phyloP scores from a whole-genome alignment of 2,888 invertebrate species.

The Mythimna loreyi region DNA sequence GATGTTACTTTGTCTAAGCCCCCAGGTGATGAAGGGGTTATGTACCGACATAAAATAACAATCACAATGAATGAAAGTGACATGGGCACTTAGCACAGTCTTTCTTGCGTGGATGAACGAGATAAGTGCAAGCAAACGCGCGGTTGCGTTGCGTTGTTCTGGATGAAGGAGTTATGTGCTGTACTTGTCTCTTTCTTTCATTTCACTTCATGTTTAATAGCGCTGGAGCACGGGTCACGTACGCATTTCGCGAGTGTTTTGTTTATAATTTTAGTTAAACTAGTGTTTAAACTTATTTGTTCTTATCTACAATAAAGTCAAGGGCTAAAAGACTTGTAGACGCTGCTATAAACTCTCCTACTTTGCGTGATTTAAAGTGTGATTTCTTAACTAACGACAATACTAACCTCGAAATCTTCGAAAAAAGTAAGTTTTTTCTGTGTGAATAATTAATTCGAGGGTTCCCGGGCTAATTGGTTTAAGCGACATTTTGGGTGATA shows the following conservation, averaged over 20 bases:
- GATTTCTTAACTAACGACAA: conserved; percentile 19
- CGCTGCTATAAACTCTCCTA: conserved; percentile 30
- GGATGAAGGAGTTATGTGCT: conserved; percentile 9
- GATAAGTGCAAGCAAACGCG: conserved; percentile 17
- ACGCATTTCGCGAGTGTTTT: conserved; percentile 1
- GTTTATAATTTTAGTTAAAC: conserved; percentile 14
- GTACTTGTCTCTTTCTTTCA: conserved; percentile 11
- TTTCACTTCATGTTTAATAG: conserved; percentile 5
- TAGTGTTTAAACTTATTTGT: conserved; percentile 20
- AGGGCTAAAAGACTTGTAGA: conserved; percentile 32
- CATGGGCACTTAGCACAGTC: conserved; percentile 16
- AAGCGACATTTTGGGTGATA: no score
- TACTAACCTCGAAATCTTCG: conserved; percentile 4
- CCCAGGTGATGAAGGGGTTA: background rate
- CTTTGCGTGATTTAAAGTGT: conserved; percentile 29
- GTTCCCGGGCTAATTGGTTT: no score
- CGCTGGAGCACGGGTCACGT: background rate
- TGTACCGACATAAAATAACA: conserved; percentile 4
- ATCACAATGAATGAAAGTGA: conserved; percentile 14
- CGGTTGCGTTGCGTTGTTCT: conserved; percentile 9
- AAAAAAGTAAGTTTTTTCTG: conserved; percentile 44
- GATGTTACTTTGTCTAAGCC: no score
- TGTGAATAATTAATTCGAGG: conserved; percentile 42
- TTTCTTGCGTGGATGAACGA: conserved; percentile 22
- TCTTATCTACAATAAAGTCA: conserved; percentile 30